These are phyloP conservation scores for Gambusia affinis DNA, from an alignment of 2,113 vertebrate genomes.

Conservation along the genomic window DNA sequence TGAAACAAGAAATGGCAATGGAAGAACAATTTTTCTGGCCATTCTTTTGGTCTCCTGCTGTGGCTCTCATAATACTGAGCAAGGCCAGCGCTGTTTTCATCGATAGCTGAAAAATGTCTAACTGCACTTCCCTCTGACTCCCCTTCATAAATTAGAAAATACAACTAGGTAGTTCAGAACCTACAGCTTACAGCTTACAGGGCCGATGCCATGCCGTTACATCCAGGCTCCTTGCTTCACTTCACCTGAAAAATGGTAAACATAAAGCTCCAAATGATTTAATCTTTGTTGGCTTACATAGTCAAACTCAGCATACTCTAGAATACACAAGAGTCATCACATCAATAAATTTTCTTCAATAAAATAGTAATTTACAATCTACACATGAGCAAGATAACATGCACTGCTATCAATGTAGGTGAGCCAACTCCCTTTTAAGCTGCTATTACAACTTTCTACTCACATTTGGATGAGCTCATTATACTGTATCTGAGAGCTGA, in stretches of 20 bases:
- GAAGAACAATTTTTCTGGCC: conserved; percentile 6
- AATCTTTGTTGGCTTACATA: conserved; percentile 23
- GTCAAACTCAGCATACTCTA: conserved; percentile 2
- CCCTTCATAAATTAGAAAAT: conserved; percentile 41
- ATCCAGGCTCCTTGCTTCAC: conserved; percentile 29
- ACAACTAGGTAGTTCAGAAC: conserved; percentile 28
- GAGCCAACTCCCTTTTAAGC: conserved; percentile 33
- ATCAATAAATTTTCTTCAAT: conserved; percentile 28
- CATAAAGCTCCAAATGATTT: conserved; percentile 14
- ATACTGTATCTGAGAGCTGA: conserved; percentile 34
- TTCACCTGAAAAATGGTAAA: conserved; percentile 18
- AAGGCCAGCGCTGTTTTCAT: conserved; percentile 39
- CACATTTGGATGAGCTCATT: conserved; percentile 46
- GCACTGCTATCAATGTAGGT: conserved; percentile 34
- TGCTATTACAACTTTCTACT: conserved; percentile 44
- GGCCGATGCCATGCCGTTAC: conserved; percentile 37
- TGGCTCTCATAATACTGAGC: conserved; percentile 38
- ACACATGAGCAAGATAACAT: conserved; percentile 35
- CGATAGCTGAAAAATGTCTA: conserved; percentile 41
- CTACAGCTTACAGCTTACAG: conserved; percentile 29
- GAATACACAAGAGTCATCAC: conserved; percentile 40
- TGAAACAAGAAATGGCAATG: conserved; percentile 19
- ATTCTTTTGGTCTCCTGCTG: conserved; percentile 39
- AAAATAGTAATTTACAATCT: conserved; percentile 31
- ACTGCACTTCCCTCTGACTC: conserved; percentile 38